Evolutionary conservation across 2,888 invertebrate species (phyloP).

Genomic region (Hoplodrina blanda): DNA sequence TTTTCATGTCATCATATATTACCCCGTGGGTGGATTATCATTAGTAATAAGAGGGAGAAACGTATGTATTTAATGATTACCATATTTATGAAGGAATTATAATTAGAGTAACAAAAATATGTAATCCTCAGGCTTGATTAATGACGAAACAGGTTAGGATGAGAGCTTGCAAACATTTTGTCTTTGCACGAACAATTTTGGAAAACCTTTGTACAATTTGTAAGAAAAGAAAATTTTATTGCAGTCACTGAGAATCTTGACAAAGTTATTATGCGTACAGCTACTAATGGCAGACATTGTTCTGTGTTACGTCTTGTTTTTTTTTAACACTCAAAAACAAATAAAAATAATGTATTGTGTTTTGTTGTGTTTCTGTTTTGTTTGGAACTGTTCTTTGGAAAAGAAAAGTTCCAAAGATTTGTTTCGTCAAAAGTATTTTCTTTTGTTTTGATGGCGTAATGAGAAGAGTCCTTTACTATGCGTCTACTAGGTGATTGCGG

Average conservation of each 20-base stretch:
- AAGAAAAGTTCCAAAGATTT: not conserved
- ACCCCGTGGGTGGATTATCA: constrained; percentile 14
- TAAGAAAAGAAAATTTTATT: not conserved
- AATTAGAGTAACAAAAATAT: constrained; percentile 12
- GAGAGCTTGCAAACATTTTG: constrained; percentile 1
- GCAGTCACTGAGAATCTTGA: not conserved
- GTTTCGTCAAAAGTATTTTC: not conserved
- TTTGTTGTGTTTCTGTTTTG: too few species aligned
- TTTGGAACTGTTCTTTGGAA: too few species aligned
- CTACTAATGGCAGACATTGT: not conserved
- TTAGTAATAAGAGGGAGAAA: constrained; percentile 7
- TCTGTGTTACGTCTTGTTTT: not conserved
- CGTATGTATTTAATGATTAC: constrained; percentile 7
- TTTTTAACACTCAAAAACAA: constrained; percentile 9
- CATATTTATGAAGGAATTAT: constrained; percentile 6
- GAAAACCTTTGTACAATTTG: constrained; percentile 13
- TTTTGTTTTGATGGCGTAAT: not conserved
- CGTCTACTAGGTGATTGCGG: too few species aligned
- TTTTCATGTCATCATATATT: constrained; percentile 26
- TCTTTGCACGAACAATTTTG: constrained; percentile 1
- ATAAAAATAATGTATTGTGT: not conserved
- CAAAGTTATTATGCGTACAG: constrained; percentile 4
- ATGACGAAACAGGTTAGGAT: constrained; percentile 15
- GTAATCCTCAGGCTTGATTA: constrained; percentile 9
- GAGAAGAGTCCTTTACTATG: not conserved